A percentile compares a stretch with the other conserved stretches of the same genome.
Conservation (phyloP, 2,888 invertebrate species). For the Nymphalis polychloros region DNA sequence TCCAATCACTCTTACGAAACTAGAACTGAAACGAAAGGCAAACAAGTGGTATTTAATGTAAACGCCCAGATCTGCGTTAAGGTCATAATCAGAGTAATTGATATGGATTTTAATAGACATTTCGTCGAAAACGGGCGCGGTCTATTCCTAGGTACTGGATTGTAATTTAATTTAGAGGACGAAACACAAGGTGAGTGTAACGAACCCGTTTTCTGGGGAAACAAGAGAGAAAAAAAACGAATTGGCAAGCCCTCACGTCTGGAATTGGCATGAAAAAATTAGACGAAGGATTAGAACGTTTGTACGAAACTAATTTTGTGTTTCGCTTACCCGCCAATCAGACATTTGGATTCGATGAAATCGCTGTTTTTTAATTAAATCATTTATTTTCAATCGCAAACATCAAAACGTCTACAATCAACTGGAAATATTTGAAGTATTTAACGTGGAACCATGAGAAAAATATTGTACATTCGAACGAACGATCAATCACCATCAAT, state of each 20-base stretch:
- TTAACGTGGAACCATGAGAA: too few species aligned
- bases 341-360: neutral
- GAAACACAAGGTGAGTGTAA: slow-evolving; percentile 56
- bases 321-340: neutral
- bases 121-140: slow-evolving; percentile 27
- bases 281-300: slow-evolving; percentile 29
- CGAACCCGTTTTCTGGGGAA: slow-evolving; percentile 64
- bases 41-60: slow-evolving; percentile 38
- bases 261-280: slow-evolving; percentile 61
- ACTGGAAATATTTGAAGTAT: too few species aligned
- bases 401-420: neutral
- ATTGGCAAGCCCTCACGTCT: slow-evolving; percentile 66
- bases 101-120: slow-evolving; percentile 24
- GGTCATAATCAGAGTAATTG: slow-evolving; percentile 37
- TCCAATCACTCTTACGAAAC: slow-evolving; percentile 37
- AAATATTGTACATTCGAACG: neutral
- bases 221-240: slow-evolving; percentile 57
- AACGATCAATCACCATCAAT: neutral
- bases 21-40: slow-evolving; percentile 37
- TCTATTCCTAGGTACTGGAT: slow-evolving; percentile 26
- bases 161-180: slow-evolving; percentile 50
- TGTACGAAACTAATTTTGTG: slow-evolving; percentile 30
- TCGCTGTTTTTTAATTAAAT: neutral
- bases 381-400: too few species aligned
- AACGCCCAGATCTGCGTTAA: slow-evolving; percentile 33